Base-by-base conservation (phyloP, 2,888 invertebrate genomes). In the Mellilla xanthometata region DNA sequence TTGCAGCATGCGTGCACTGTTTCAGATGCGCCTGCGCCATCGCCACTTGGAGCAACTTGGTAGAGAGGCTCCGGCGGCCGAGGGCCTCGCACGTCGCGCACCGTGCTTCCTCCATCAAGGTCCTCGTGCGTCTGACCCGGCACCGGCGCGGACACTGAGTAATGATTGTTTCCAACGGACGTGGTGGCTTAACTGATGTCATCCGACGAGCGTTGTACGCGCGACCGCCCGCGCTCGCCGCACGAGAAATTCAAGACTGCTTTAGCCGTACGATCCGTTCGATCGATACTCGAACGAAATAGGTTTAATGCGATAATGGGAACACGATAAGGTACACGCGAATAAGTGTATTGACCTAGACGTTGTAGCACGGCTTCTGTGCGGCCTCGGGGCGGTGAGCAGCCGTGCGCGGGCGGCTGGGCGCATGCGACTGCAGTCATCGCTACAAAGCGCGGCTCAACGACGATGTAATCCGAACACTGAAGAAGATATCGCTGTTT, bases 151-250 rank as follows among this genome's bases (percentile, higher is more conserved):
- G 81, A 80, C 81, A 89, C 89, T 89, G 88, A 87, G 79, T 76
- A 82, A 72, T 78, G 77, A 78, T 79, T 80, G 81, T 81, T 76
- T 78, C 78, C 71, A 81, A 67, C 87, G 85, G 85, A 83, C 85
- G 88, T 77, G 79, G 72, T 80, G 72, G 75, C 77, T 86, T 84
- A 87, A 89, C 89, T 87, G 89, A 89, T 89, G 89, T 89, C 89
- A 89, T 88, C 83, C 82, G 81, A 80, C 72, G 75, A 72, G 73
- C 81, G 73, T 72, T 71, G 76, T 72, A 74, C 76, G 80, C 85
- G 81, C 82, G 76, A 79, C 77, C 75, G 75, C 67, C 78, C 80
- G 65, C 74, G 71, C 69, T 72, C 73, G 73, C 63, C 70, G 70
- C 78, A 77, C 77, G 71, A 76, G 77, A 56, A 81, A 77, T 72